These are phyloP conservation scores for Athalia circularis DNA, from an alignment of 2,888 invertebrate species.

Conservation along the genomic window DNA sequence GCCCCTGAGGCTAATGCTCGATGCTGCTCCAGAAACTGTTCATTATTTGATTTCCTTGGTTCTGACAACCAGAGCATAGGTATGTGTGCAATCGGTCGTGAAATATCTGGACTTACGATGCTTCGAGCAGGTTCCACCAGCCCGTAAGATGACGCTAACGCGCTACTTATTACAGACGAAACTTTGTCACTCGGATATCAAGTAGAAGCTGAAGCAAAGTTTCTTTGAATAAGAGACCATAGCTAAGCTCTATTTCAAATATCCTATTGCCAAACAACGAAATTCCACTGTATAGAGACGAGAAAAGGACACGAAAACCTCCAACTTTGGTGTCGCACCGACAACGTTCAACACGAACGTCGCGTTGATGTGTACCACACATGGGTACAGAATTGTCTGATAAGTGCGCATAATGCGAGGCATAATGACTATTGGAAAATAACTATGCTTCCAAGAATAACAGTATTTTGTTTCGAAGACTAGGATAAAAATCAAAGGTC, in stretches of 20 bases:
- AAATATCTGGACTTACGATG: no score
- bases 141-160: conserved; percentile 6
- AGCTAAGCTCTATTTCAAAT: conserved; percentile 20
- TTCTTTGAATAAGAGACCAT: conserved; percentile 6
- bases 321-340: background rate
- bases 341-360: no score
- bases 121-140: background rate
- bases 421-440: no score
- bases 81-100: no score
- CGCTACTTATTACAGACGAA: background rate
- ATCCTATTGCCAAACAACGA: conserved; percentile 6
- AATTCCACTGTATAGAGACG: background rate
- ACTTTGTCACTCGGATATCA: conserved; percentile 33
- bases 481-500: no score
- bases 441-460: no score
- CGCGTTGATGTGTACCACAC: no score
- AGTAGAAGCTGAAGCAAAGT: background rate
- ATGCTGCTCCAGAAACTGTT: no score
- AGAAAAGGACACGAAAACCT: background rate
- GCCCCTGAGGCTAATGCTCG: conserved; percentile 15
- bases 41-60: no score
- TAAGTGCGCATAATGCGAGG: no score
- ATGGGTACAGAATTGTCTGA: no score
- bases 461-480: no score
- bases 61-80: background rate